Evolutionary conservation across 1,140 invertebrate genomes (phyloP).

Genomic region (Amyelois transitella): DNA sequence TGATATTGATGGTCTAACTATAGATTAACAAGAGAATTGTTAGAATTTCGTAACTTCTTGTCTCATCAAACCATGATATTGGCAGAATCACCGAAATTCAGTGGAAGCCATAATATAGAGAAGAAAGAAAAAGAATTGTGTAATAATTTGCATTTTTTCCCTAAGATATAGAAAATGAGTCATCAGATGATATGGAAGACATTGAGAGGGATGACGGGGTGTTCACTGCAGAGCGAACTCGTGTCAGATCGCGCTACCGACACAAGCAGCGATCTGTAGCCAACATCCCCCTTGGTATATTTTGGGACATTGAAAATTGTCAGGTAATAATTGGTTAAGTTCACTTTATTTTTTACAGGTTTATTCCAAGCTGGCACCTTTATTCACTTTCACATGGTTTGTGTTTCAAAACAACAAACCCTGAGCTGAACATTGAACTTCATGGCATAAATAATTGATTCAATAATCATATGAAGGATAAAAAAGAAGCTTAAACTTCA

Average conservation of each 20-base stretch:
- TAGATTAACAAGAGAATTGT: too few species aligned
- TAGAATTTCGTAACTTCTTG: too few species aligned
- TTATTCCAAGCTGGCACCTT: too few species aligned
- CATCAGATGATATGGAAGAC: conserved; percentile 52
- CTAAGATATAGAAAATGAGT: conserved; percentile 61
- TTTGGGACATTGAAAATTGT: conserved; percentile 96
- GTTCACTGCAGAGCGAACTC: conserved; percentile 37
- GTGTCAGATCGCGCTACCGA: conserved; percentile 51
- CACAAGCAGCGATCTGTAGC: conserved; percentile 44
- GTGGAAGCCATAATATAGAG: too few species aligned
- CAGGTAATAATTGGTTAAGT: conserved; percentile 74
- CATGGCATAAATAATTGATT: too few species aligned
- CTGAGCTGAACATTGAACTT: too few species aligned
- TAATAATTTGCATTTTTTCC: neutral
- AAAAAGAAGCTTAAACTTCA: too few species aligned
- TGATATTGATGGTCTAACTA: too few species aligned
- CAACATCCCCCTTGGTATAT: conserved; percentile 85
- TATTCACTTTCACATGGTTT: conserved; percentile 16
- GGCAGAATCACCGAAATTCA: too few species aligned
- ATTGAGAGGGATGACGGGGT: conserved; percentile 38
- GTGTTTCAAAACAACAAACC: neutral
- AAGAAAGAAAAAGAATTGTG: neutral
- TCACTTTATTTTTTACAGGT: too few species aligned
- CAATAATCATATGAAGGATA: too few species aligned
- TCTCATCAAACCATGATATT: too few species aligned